Conservation (phyloP, 2,113 vertebrate genomes). For the Phylloscopus trochiloides region DNA sequence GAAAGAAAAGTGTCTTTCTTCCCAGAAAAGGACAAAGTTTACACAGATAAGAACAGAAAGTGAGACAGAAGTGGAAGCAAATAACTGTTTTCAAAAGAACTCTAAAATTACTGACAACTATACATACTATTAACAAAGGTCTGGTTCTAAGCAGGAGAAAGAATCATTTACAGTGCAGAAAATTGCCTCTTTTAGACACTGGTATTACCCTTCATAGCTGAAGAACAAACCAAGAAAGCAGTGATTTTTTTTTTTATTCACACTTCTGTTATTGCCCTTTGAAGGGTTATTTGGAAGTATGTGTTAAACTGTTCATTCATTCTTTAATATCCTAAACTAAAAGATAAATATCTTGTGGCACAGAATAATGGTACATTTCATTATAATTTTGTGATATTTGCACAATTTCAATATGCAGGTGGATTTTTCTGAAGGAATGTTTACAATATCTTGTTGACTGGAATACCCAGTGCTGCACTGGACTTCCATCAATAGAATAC, state of each 20-base stretch:
- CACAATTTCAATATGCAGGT: background rate
- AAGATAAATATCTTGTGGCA: background rate
- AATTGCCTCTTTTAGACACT: background rate
- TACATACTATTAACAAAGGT: background rate
- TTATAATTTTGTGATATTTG: background rate
- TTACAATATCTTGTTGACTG: background rate
- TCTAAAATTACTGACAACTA: background rate
- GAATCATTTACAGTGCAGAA: background rate
- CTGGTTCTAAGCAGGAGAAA: background rate
- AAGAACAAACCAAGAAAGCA: background rate
- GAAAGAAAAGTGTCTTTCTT: constrained; percentile 51
- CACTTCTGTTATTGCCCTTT: background rate
- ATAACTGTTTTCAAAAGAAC: background rate
- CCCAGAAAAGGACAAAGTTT: constrained; percentile 35
- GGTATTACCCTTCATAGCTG: background rate
- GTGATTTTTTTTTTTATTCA: background rate
- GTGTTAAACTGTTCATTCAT: background rate
- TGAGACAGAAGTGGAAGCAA: background rate
- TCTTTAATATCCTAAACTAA: background rate
- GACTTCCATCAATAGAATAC: background rate
- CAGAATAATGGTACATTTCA: background rate
- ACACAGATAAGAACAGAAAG: constrained; percentile 58
- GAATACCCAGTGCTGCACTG: background rate
- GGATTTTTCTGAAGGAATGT: background rate
- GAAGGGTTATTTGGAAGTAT: background rate